Evolutionary conservation across 2,888 invertebrate genomes (phyloP).

Genomic region (Uloborus plumipes): DNA sequence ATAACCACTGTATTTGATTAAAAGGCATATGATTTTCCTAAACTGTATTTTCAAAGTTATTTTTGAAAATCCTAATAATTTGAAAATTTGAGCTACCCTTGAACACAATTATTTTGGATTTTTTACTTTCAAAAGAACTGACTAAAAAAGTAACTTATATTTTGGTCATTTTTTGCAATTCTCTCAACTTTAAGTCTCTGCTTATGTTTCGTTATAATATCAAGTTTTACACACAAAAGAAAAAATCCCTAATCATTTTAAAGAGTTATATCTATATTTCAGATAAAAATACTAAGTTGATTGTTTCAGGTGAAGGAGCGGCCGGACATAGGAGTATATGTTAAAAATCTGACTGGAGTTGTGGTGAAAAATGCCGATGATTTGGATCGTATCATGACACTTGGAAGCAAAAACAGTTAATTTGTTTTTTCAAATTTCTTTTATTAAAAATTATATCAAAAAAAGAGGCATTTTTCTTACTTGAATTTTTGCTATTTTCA

Average conservation of each 20-base stretch:
- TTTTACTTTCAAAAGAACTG: too few relatives aligned
- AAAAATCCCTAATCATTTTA: neutral
- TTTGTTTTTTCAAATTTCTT: conserved; percentile 10
- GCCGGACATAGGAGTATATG: conserved; percentile 96
- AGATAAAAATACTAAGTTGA: neutral
- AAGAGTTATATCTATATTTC: too few relatives aligned
- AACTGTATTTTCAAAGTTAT: too few relatives aligned
- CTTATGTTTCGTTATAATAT: neutral
- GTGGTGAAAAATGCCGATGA: conserved; percentile 98
- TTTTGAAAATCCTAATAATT: too few relatives aligned
- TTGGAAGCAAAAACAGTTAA: conserved; percentile 94
- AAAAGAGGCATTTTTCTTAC: neutral
- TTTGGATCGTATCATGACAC: conserved; percentile 92
- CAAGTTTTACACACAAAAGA: neutral
- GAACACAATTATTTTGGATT: too few relatives aligned
- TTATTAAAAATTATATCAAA: too few relatives aligned
- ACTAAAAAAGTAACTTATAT: too few relatives aligned
- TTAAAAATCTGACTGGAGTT: conserved; percentile 95
- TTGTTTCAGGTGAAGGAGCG: conserved; percentile 91
- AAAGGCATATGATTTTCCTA: too few relatives aligned
- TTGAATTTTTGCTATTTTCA: neutral
- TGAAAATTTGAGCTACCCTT: too few relatives aligned
- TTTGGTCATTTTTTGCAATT: too few relatives aligned
- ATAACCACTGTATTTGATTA: too few relatives aligned
- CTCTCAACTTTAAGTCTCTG: too few relatives aligned